phyloP scores from a whole-genome alignment of 2,113 vertebrate species.

The Rhinolophus sinicus region DNA sequence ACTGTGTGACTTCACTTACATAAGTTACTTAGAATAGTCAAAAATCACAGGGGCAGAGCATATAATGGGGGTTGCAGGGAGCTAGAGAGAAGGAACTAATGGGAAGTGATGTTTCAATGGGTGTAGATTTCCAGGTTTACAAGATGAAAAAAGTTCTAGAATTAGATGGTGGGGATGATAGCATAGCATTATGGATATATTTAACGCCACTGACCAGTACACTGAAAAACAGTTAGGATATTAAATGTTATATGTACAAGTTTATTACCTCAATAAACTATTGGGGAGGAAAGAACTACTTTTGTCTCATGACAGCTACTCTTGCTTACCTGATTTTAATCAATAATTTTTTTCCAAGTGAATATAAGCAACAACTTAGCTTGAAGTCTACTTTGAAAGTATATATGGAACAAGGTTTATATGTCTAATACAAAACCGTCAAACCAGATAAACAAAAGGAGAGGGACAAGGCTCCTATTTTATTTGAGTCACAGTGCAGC shows the following conservation, averaged over 20 bases:
- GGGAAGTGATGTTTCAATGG: neutral
- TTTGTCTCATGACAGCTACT: neutral
- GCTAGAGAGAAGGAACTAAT: neutral
- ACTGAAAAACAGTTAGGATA: neutral
- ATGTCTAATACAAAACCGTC: neutral
- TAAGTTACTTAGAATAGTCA: neutral
- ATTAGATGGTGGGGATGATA: neutral
- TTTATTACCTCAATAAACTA: neutral
- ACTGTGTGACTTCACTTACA: neutral
- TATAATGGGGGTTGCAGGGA: too few species aligned
- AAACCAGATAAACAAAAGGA: neutral
- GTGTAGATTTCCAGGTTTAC: neutral
- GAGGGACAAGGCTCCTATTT: fast-evolving
- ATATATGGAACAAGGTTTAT: neutral
- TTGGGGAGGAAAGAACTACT: neutral
- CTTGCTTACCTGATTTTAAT: neutral
- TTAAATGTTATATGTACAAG: neutral
- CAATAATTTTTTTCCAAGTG: neutral
- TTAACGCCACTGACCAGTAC: neutral
- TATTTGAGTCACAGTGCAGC: neutral
- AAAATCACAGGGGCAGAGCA: neutral
- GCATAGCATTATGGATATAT: neutral
- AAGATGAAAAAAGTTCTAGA: neutral
- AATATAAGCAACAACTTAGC: neutral
- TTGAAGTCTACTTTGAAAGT: neutral